Evolutionary conservation across 92 coral and sea anemone species (phyloP), one percentile per base, ranked within the genome.

Genomic region (Siderastrea siderea): DNA sequence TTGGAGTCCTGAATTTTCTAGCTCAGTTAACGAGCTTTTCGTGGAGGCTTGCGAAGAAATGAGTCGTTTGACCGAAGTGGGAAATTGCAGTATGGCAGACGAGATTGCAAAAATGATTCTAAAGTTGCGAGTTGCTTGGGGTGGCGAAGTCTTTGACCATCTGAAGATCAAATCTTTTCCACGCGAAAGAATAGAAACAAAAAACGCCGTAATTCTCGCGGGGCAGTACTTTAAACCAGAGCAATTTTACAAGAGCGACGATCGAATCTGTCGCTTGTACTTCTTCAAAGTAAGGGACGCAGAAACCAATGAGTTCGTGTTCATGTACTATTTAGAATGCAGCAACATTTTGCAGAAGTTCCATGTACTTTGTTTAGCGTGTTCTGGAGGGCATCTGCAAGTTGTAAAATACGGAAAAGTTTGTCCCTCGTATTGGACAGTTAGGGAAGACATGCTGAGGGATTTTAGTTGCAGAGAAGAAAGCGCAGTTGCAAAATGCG

Each of bases 341-440:
- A 90, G 90, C 50, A 72, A 86, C 47, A 80, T 85, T 5, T 64
- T 90, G 38, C 91, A 91, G 57, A 90, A 86, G 17, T 90, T 77
- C 58, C 87, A 94, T 88, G 84, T 85, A 11, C 92, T 96, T 0
- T 95, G 95, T 16, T 85, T 96, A 10, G 80, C 75, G 67, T 93
- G 95, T 15, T 84, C 92, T 67, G 93, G 90, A 12, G 92, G 91
- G 3, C 93, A 88, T 74, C 67, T 86, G 55, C 91, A 89, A 49
- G 68, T 96, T 14, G 71, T 87, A 60, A 65, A 68, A 44, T 96
- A 92, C 68, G 98, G 95, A 4, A 91, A 90, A 48, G 46, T 16
- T 46, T 91, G 93, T 17, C 99, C 99, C 16, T 84, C 93, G 12
- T 96, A 94, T 66, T 96, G 99, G 99, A 79, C 83, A 46, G 95